Evolutionary conservation across 2,888 invertebrate species (phyloP), one percentile per base, ranked within the genome.

Genomic region (Harmothoe impar): DNA sequence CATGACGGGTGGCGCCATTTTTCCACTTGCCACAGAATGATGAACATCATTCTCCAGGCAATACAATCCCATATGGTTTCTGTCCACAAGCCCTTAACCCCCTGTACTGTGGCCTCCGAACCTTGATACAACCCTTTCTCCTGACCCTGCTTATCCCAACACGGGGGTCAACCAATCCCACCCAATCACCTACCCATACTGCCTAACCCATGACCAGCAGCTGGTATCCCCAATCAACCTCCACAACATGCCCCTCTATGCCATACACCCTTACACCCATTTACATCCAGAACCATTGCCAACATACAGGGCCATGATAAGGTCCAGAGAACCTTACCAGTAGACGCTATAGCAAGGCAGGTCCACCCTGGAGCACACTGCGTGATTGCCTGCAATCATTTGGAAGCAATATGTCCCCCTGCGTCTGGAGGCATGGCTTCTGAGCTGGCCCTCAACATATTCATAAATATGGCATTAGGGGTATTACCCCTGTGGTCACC

Each of bases 381-480:
- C 51, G 35, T 84, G 84, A 84, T 84, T 84, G 51, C 84, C 43
- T 84, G 43, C 43, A 84, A 84, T 84, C 84, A 84, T 84, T 84
- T 84, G 51, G 84, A 84, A 84, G 84, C 84, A 84, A 84, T 84
- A 84, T 84, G 84, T 84, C 33, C 84, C 43, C 43, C 43, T 43
- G 5, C 78, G 17, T 84, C 84, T 43, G 43, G 5, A 62, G 84
- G 84, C 78, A 43, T 51, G 51, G 43, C 84, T 51, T 84, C 33
- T 35, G 84, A 84, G 84, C 84, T n/a, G 43, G 78, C 1, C 86
- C 86, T 56, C 54, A 81, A 54, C 56, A 54, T 86, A 56, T 86
- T 86, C 86, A 86, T 86, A 86, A 86, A 86, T 86, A 86, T 54
- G 86, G 54, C 56, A 86, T 86, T 86, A 86, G 52, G 31, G 86